These are phyloP conservation scores for Globicephala melas DNA, from an alignment of 2,113 vertebrate species.

Conservation along the genomic window DNA sequence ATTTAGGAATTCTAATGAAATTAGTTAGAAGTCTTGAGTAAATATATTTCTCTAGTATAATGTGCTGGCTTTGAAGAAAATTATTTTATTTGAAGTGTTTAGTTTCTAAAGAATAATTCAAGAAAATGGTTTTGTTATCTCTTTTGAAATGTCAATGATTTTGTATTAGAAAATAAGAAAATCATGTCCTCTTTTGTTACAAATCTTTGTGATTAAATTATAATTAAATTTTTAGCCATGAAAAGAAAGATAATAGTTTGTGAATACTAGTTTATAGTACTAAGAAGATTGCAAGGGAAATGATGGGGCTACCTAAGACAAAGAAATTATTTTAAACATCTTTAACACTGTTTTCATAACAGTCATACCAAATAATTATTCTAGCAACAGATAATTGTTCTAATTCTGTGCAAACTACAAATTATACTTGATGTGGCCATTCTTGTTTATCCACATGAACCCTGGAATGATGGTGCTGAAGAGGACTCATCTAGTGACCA, in stretches of 20 bases:
- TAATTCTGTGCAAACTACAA: not conserved
- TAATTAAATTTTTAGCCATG: not conserved
- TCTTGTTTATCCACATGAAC: not conserved
- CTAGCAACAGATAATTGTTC: not conserved
- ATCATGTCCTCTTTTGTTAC: not conserved
- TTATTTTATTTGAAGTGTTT: not conserved
- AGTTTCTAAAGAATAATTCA: not conserved
- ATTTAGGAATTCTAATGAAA: conserved; percentile 15
- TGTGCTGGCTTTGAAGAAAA: not conserved
- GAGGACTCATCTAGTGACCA: not conserved
- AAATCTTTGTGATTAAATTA: not conserved
- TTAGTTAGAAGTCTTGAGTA: not conserved
- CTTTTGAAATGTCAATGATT: not conserved
- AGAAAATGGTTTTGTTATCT: not conserved
- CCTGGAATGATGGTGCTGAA: not conserved
- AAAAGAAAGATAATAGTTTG: not conserved
- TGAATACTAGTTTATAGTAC: not conserved
- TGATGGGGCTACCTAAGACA: not conserved
- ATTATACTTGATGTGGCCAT: not conserved
- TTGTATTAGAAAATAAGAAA: conserved; percentile 23
- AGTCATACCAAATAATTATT: not conserved
- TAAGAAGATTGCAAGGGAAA: not conserved
- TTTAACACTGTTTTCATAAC: not conserved
- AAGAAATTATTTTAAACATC: not conserved
- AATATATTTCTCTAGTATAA: not conserved